Conservation (phyloP, 2,113 vertebrate species). For the Aspidoscelis tigris region DNA sequence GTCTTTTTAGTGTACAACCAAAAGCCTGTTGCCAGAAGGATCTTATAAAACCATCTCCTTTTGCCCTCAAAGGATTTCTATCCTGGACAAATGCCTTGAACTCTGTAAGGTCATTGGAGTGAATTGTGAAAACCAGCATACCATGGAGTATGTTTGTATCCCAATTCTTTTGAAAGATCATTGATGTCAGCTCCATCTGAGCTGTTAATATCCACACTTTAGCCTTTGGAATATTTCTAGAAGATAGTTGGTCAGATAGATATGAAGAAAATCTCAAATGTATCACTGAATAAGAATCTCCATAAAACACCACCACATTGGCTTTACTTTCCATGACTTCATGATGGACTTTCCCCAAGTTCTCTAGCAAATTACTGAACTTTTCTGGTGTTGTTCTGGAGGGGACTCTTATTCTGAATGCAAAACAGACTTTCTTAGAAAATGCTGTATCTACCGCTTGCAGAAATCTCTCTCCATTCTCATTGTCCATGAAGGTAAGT, state of each 20-base stretch:
- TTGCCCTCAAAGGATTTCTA: background rate
- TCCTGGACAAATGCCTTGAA: background rate
- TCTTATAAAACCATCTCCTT: background rate
- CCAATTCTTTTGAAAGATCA: background rate
- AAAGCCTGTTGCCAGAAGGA: background rate
- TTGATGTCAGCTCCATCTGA: background rate
- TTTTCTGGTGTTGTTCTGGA: background rate
- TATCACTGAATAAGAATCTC: background rate
- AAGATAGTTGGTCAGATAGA: background rate
- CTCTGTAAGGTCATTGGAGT: background rate
- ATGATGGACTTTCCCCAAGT: background rate
- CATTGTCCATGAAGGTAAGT: background rate
- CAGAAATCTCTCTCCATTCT: constrained; percentile 5
- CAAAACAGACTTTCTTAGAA: background rate
- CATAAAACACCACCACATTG: background rate
- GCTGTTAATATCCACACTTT: constrained; percentile 15
- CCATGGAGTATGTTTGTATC: background rate
- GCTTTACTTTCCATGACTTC: background rate
- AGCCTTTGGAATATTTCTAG: background rate
- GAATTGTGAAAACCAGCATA: background rate
- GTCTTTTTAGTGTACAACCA: background rate
- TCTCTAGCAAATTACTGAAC: background rate
- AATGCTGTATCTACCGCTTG: background rate
- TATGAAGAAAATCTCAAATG: background rate
- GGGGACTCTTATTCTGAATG: background rate